A percentile compares a stretch with the other conserved stretches of the same genome.
Conservation (phyloP, 1,140 invertebrate genomes). For the Holotrichia oblita region DNA sequence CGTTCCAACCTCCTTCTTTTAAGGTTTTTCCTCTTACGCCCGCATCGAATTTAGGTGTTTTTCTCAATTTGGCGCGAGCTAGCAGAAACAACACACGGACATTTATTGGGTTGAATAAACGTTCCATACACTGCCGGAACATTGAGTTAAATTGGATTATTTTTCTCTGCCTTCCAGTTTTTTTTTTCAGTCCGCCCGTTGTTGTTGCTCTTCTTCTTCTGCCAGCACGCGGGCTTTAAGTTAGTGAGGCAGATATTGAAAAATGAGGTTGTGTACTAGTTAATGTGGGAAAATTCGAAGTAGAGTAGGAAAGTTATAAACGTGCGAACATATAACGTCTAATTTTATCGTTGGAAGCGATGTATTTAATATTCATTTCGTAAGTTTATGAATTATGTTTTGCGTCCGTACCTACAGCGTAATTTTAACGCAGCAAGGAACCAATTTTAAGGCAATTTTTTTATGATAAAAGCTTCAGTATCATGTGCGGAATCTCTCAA, state of each 20-base stretch:
- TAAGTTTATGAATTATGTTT: too few relatives aligned
- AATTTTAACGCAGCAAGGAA: too few relatives aligned
- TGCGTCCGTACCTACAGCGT: too few relatives aligned
- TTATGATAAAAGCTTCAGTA: too few relatives aligned
- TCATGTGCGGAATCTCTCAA: too few relatives aligned
- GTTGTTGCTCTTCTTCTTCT: not conserved
- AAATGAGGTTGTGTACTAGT: not conserved
- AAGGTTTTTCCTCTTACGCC: not conserved
- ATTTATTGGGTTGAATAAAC: slow-evolving; percentile 30
- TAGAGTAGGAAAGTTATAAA: not conserved
- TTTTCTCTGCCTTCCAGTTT: not conserved
- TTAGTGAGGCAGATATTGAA: slow-evolving; percentile 11
- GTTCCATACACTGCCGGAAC: slow-evolving; percentile 9
- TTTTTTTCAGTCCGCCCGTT: not conserved
- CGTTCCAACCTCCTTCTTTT: not conserved
- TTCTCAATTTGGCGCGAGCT: slow-evolving; percentile 19
- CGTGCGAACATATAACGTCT: too few relatives aligned
- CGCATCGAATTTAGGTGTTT: slow-evolving; percentile 19
- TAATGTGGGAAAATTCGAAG: not conserved
- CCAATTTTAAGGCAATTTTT: too few relatives aligned
- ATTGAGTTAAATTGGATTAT: slow-evolving; percentile 35
- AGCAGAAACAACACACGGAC: slow-evolving; percentile 30
- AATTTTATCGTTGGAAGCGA: too few relatives aligned
- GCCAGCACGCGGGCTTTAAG: not conserved
- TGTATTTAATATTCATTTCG: too few relatives aligned